These are phyloP conservation scores for Poecile montanus DNA, from an alignment of 2,797 vertebrate species.

Conservation along the genomic window DNA sequence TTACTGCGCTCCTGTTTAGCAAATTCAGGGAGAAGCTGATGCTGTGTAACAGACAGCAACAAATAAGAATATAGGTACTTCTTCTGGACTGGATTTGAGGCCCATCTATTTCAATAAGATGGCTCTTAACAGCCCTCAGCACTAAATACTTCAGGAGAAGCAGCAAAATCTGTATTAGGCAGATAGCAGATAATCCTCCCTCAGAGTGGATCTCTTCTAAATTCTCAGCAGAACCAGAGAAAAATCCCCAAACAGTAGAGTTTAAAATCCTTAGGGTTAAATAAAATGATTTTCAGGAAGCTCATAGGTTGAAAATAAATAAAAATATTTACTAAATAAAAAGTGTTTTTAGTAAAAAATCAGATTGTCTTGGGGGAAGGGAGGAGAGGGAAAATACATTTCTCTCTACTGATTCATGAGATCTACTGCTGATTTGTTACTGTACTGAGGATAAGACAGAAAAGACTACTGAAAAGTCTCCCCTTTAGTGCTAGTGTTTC, in stretches of 20 bases:
- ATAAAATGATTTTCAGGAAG: not conserved
- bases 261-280: conserved; percentile 11
- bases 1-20: not conserved
- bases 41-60: not conserved
- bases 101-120: not conserved
- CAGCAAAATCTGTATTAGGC: conserved; percentile 42
- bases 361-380: not conserved
- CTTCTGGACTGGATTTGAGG: not conserved
- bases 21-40: not conserved
- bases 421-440: not conserved
- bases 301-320: not conserved
- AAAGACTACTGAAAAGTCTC: not conserved
- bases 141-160: not conserved
- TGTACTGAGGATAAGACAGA: not conserved
- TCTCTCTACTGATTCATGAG: not conserved
- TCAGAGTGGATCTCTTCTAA: conserved; percentile 31
- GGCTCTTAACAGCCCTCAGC: not conserved
- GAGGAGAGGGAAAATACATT: not conserved
- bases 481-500: not conserved
- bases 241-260: not conserved
- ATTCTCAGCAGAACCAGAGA: not conserved
- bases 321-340: not conserved
- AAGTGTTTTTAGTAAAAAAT: not conserved
- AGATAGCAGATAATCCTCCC: conserved; percentile 54
- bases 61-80: not conserved